Evolutionary conservation across 2,888 invertebrate genomes (phyloP), one percentile per base, ranked within the genome.

Genomic region (Diarsia rubi): DNA sequence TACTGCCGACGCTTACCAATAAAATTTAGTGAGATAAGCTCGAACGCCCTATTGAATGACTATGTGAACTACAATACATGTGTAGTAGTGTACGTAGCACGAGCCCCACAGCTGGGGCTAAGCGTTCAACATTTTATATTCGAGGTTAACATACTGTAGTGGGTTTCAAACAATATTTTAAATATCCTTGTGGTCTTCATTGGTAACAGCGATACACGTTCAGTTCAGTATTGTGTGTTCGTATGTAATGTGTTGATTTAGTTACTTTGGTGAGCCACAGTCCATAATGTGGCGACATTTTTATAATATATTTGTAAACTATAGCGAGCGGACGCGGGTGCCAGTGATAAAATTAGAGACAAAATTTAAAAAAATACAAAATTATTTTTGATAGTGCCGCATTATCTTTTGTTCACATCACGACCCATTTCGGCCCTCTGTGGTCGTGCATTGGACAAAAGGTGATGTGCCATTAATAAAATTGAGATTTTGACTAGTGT

Each of bases 171-270:
- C 88, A 91, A 91, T 94, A 92, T 94, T 94, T 94, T 93, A 90
- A 94, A 96, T 95, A 96, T 96, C 96, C 96, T 95, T 96, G 96
- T 96, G 96, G 96, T 96, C 96, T 96, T 95, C 92, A 95, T 94
- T 94, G 92, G 93, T 93, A 94, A 95, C 95, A 95, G 95, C 95
- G 95, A 95, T 94, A 94, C 94, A 94, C 92, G 93, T 95, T 95
- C 92, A 90, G 92, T 95, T 94, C 81, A 83, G 90, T 92, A 92
- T 90, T 91, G 88, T 91, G 87, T 87, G 80, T 86, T 87, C 83
- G 85, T 86, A 84, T 85, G 88, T 90, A 91, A 91, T 92, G 90
- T 92, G 91, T 91, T 92, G 89, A 90, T 93, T 93, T 90, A 88
- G 89, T 92, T 91, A 90, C 86, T 92, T 92, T 91, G 92, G 92